These are phyloP conservation scores for Nebria ingens DNA, from an alignment of 1,140 invertebrate species.

Conservation along the genomic window DNA sequence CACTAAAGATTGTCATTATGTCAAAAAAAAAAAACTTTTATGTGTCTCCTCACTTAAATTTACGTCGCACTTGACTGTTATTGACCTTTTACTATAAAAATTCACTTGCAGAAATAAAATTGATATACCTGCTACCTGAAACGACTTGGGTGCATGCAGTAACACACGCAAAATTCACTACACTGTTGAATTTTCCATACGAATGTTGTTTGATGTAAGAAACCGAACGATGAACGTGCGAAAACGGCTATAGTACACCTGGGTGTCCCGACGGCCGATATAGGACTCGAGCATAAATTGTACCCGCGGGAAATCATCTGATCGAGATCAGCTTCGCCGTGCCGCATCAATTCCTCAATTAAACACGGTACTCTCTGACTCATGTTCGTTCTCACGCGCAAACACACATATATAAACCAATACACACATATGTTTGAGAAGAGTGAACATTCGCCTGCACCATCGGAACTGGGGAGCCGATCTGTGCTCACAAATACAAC, in stretches of 20 bases:
- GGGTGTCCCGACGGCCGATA: not conserved
- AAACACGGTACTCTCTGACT: conserved; percentile 5
- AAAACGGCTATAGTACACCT: not conserved
- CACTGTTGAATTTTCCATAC: not conserved
- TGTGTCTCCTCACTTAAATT: too few species aligned
- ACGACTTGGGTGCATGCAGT: not conserved
- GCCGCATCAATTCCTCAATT: conserved; percentile 9
- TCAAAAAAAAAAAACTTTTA: too few species aligned
- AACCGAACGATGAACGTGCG: not conserved
- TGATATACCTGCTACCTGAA: too few species aligned
- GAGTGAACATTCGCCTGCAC: not conserved
- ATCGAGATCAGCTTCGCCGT: conserved; percentile 12
- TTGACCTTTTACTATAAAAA: too few species aligned
- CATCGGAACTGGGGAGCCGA: not conserved
- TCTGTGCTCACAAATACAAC: not conserved
- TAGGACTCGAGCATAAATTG: conserved; percentile 13
- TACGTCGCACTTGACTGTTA: too few species aligned
- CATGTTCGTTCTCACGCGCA: not conserved
- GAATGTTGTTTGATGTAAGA: too few species aligned
- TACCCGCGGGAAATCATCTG: conserved; percentile 21
- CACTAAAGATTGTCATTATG: too few species aligned
- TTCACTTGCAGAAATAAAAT: too few species aligned
- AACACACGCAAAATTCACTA: not conserved
- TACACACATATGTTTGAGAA: not conserved
- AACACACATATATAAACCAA: not conserved